Evolutionary conservation across 2,888 invertebrate species (phyloP).

Genomic region (Scotopteryx bipunctaria): DNA sequence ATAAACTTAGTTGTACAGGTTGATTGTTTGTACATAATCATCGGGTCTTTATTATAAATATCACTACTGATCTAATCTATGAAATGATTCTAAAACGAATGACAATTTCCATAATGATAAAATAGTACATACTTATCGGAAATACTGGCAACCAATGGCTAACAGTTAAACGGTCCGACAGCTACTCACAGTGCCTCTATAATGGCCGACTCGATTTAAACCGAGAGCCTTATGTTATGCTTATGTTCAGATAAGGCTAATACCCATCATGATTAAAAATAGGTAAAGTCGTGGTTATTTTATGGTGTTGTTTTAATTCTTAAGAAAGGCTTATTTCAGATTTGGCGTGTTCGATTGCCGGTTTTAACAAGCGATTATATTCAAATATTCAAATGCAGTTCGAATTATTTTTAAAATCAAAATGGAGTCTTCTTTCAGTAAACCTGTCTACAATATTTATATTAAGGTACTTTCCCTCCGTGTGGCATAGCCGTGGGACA

Average conservation of each 20-base stretch:
- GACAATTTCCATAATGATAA: constrained; percentile 9
- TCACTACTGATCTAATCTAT: neutral
- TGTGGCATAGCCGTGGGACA: no score
- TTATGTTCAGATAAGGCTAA: neutral
- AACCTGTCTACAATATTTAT: no score
- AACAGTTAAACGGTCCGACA: constrained; percentile 4
- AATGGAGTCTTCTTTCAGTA: no score
- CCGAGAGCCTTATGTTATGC: neutral
- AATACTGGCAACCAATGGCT: constrained; percentile 1
- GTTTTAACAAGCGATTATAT: no score
- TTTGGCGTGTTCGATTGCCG: no score
- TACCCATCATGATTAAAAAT: no score
- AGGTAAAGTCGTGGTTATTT: no score
- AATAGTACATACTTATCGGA: constrained; percentile 1
- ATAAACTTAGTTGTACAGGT: neutral
- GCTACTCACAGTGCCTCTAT: neutral
- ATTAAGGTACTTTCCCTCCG: no score
- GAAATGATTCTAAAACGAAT: constrained; percentile 4
- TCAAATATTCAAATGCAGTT: no score
- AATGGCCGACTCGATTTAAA: neutral
- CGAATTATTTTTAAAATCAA: no score
- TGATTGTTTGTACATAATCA: neutral
- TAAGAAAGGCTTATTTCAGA: no score
- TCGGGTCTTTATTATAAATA: neutral
- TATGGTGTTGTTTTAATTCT: no score